Evolutionary conservation across 1,140 invertebrate genomes (phyloP).

Genomic region (Tetramorium simillimum): DNA sequence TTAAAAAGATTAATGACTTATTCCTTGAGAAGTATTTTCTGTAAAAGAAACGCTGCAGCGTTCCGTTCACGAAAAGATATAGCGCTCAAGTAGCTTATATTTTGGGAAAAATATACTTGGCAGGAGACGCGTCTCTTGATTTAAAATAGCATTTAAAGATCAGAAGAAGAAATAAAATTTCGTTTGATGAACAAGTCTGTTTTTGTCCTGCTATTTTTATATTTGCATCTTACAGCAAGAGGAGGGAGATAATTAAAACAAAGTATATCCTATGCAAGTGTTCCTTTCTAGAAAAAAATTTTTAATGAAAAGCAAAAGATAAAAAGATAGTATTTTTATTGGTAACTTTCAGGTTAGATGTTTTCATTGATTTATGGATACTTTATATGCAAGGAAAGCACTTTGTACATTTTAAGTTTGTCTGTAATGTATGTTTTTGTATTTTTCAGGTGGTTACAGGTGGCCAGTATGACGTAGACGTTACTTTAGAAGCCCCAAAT

Average conservation of each 20-base stretch:
- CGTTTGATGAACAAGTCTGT: too few relatives aligned
- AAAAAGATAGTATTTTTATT: neutral
- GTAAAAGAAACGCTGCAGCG: too few relatives aligned
- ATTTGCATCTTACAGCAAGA: neutral
- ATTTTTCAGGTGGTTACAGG: conserved; percentile 97
- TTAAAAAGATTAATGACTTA: too few relatives aligned
- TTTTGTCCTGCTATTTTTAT: neutral
- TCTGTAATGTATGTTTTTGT: conserved; percentile 3
- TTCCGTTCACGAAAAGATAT: too few relatives aligned
- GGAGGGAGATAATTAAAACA: neutral
- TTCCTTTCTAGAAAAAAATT: neutral
- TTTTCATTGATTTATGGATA: neutral
- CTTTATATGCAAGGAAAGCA: neutral
- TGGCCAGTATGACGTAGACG: conserved; percentile 99
- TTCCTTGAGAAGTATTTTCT: too few relatives aligned
- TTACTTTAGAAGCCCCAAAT: conserved; percentile 95
- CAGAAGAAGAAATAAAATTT: too few relatives aligned
- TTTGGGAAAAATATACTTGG: too few relatives aligned
- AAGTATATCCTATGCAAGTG: neutral
- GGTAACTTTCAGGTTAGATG: neutral
- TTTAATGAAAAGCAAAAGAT: neutral
- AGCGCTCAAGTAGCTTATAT: too few relatives aligned
- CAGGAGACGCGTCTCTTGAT: too few relatives aligned
- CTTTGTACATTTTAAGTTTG: conserved; percentile 17
- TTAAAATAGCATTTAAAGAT: too few relatives aligned